Conservation (phyloP, 2,888 invertebrate genomes). For the Papilio gigon region DNA sequence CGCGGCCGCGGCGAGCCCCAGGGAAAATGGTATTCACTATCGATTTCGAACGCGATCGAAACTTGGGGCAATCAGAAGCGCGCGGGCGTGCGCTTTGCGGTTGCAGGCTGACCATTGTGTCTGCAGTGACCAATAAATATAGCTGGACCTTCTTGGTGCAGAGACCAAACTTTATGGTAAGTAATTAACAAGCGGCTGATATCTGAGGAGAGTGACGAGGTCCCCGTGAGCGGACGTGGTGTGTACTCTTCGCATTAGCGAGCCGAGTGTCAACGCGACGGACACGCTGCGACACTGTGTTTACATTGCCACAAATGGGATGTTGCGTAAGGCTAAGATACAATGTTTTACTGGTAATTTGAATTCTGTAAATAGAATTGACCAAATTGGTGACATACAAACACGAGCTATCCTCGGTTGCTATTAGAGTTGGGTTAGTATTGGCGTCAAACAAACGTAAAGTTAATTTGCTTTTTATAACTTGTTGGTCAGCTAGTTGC, state of each 20-base stretch:
- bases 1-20: slow-evolving; percentile 76
- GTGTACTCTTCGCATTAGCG: slow-evolving; percentile 66
- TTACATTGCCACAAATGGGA: slow-evolving; percentile 54
- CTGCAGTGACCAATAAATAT: not conserved
- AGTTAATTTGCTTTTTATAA: too few relatives aligned
- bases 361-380: slow-evolving; percentile 19
- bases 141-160: not conserved
- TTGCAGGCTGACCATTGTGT: slow-evolving; percentile 50
- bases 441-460: too few relatives aligned
- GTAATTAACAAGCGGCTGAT: slow-evolving; percentile 10
- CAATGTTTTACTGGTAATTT: slow-evolving; percentile 13
- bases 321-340: slow-evolving; percentile 40
- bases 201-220: slow-evolving; percentile 42
- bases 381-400: not conserved
- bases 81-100: slow-evolving; percentile 47
- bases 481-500: too few relatives aligned
- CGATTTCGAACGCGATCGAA: slow-evolving; percentile 76
- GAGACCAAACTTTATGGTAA: slow-evolving; percentile 2
- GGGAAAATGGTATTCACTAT: slow-evolving; percentile 82
- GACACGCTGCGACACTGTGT: slow-evolving; percentile 57
- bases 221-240: slow-evolving; percentile 51
- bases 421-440: not conserved
- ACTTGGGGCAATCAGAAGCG: slow-evolving; percentile 61
- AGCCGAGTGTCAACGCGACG: slow-evolving; percentile 66
- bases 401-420: not conserved